These are phyloP conservation scores for Notospermus geniculatus DNA, from an alignment of 1,140 invertebrate species.

Conservation along the genomic window DNA sequence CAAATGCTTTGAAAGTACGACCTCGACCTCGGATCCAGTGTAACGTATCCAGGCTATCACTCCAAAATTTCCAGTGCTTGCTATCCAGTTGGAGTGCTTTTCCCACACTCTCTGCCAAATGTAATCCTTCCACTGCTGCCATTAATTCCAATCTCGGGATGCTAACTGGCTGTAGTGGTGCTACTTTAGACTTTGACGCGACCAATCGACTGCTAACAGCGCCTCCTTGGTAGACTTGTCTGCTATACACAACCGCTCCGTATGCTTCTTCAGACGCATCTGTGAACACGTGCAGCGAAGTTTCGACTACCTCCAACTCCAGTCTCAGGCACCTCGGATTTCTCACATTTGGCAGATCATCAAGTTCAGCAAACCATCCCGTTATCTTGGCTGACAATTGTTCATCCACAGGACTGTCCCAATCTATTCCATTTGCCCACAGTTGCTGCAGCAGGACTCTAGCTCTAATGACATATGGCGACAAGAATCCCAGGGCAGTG, in stretches of 20 bases:
- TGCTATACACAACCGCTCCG: background rate
- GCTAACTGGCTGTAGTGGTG: constrained; percentile 6
- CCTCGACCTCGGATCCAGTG: too few relatives aligned
- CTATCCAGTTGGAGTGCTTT: too few relatives aligned
- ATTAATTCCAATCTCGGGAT: constrained; percentile 17
- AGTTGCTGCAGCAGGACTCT: background rate
- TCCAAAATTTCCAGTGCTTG: too few relatives aligned
- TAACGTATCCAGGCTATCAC: too few relatives aligned
- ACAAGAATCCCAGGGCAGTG: background rate
- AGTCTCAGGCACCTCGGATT: constrained; percentile 1
- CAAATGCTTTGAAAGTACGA: too few relatives aligned
- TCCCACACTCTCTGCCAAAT: too few relatives aligned
- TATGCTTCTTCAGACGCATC: constrained; percentile 1
- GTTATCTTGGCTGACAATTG: background rate
- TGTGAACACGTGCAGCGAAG: background rate
- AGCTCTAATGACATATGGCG: background rate
- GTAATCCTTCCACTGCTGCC: constrained; percentile 9
- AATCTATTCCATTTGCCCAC: background rate
- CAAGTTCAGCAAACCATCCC: constrained; percentile 2
- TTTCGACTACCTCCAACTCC: background rate
- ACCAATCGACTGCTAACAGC: background rate
- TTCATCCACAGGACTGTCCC: constrained; percentile 1
- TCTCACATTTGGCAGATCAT: background rate
- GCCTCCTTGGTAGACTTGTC: background rate
- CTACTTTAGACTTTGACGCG: constrained; percentile 11